Evolutionary conservation across 1,140 invertebrate species (phyloP).

Genomic region (Orchestia grillus): DNA sequence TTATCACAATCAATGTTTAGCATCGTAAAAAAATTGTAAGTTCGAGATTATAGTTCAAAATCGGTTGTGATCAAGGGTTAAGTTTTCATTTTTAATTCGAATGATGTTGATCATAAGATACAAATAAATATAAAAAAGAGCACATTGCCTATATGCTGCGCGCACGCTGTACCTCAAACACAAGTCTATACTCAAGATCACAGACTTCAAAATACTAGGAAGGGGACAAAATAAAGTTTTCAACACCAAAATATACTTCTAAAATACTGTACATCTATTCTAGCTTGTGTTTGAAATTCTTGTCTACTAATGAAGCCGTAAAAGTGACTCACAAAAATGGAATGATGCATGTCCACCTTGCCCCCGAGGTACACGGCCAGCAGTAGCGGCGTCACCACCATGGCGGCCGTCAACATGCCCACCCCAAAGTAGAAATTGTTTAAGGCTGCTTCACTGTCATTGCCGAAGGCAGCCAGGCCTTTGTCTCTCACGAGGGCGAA

Average conservation of each 20-base stretch:
- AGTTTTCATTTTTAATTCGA: neutral
- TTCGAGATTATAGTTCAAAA: too few relatives aligned
- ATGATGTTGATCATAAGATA: neutral
- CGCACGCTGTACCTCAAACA: too few relatives aligned
- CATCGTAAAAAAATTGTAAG: too few relatives aligned
- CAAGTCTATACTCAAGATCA: too few relatives aligned
- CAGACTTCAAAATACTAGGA: too few relatives aligned
- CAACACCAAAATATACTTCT: too few relatives aligned
- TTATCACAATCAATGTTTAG: too few relatives aligned
- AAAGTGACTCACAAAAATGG: neutral
- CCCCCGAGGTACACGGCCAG: neutral
- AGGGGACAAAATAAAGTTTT: too few relatives aligned
- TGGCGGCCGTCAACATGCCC: neutral
- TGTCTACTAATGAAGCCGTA: neutral
- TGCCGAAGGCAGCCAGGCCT: neutral
- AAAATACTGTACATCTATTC: too few relatives aligned
- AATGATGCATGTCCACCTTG: neutral
- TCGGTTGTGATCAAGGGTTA: too few relatives aligned
- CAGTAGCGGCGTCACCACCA: constrained; percentile 16
- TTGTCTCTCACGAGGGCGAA: neutral
- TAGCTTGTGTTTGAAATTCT: too few relatives aligned
- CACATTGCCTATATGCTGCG: too few relatives aligned
- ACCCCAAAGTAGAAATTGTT: neutral
- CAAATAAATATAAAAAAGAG: neutral
- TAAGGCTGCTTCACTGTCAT: neutral